Percentiles rank a stretch among this genome's conserved stretches.
Conservation (phyloP, 2,797 vertebrate genomes). For the Psittacula derbiana region DNA sequence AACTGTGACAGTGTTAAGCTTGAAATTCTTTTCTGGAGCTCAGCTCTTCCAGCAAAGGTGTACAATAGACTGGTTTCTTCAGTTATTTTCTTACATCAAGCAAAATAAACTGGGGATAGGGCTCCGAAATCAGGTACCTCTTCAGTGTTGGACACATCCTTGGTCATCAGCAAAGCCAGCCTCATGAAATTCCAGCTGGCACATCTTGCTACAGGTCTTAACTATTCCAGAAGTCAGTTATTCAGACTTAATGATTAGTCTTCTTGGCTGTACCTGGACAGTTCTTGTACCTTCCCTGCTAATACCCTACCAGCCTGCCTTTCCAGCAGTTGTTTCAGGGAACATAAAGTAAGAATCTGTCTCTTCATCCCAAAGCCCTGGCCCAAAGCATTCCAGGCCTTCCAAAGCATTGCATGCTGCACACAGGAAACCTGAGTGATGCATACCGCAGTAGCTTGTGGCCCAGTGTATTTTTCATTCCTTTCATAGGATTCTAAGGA, state of each 20-base stretch:
- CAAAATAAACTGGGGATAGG: neutral
- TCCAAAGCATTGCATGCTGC: neutral
- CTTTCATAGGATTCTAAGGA: neutral
- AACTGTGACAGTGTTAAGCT: neutral
- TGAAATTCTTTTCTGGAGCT: neutral
- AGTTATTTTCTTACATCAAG: neutral
- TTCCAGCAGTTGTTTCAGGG: neutral
- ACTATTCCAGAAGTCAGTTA: neutral
- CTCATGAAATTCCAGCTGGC: neutral
- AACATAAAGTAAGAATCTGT: neutral
- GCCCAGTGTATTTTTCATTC: neutral
- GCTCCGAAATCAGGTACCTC: neutral
- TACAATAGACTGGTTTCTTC: neutral
- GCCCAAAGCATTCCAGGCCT: neutral
- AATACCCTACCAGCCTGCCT: neutral
- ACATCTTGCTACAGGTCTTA: neutral
- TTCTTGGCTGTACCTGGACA: neutral
- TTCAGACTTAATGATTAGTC: neutral
- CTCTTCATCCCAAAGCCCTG: neutral
- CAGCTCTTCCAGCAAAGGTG: rapidly evolving
- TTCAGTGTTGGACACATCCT: rapidly evolving
- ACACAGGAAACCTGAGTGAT: neutral
- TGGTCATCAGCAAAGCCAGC: neutral
- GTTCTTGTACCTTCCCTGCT: neutral
- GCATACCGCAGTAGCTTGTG: neutral